Evolutionary conservation across 2,113 vertebrate genomes (phyloP).

Genomic region (Stomatorhinus ivindoensis): DNA sequence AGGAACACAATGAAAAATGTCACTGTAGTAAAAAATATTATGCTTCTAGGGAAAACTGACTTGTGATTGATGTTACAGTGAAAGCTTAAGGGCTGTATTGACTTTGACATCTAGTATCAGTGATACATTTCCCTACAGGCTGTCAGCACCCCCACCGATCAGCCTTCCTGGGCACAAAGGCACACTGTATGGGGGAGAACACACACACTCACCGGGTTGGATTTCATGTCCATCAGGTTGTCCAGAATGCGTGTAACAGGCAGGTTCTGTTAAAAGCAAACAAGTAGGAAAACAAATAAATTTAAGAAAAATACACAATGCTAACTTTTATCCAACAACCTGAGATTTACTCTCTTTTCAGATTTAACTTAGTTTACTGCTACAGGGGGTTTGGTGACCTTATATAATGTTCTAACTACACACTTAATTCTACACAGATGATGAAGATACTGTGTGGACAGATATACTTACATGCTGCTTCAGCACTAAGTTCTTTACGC

Average conservation of each 20-base stretch:
- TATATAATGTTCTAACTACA: background rate
- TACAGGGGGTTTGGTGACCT: background rate
- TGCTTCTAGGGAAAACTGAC: background rate
- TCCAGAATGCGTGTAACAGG: constrained; percentile 86
- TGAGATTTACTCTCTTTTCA: background rate
- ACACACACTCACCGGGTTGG: constrained; percentile 73
- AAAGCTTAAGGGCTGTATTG: background rate
- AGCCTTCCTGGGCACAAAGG: background rate
- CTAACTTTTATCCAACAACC: background rate
- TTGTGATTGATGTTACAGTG: background rate
- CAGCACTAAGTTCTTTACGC: constrained; percentile 94
- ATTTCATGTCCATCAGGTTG: constrained; percentile 93
- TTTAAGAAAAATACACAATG: background rate
- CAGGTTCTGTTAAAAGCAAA: constrained; percentile 68
- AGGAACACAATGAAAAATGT: background rate
- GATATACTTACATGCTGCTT: constrained; percentile 85
- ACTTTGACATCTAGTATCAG: background rate
- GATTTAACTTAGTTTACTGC: background rate
- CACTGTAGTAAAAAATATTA: background rate
- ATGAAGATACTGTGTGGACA: background rate
- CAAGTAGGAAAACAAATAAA: background rate
- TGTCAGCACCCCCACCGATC: background rate
- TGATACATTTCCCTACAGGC: background rate
- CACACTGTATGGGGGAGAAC: background rate
- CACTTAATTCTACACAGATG: background rate